phyloP scores from a whole-genome alignment of 2,113 vertebrate genomes.

The Protobothrops flavoviridis region DNA sequence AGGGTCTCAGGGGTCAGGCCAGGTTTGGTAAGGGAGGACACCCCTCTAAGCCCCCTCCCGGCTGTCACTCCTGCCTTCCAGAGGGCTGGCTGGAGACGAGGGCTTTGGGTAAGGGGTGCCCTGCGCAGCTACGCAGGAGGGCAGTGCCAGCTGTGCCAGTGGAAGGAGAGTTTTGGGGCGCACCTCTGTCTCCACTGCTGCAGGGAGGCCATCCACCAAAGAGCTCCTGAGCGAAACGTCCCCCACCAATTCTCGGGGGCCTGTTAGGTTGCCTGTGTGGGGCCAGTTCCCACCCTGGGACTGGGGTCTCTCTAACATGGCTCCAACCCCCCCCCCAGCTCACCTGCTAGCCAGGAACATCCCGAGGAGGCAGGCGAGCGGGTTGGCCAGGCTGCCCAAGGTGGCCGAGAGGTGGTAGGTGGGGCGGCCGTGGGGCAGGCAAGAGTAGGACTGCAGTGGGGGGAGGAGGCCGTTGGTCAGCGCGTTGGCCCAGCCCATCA shows the following conservation, averaged over 20 bases:
- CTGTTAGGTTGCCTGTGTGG: neutral
- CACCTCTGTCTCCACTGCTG: neutral
- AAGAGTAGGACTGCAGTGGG: slow-evolving; percentile 81
- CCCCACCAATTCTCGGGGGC: neutral
- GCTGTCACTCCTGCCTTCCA: neutral
- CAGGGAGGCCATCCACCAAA: neutral
- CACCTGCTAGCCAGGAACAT: slow-evolving; percentile 75
- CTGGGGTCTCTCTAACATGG: fast-evolving
- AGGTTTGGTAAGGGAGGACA: neutral
- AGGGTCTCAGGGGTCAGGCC: neutral
- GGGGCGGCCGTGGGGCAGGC: slow-evolving; percentile 76
- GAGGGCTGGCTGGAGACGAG: neutral
- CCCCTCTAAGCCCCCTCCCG: neutral
- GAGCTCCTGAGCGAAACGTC: neutral
- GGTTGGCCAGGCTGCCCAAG: slow-evolving; percentile 77
- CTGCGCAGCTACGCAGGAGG: neutral
- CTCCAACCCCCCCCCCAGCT: neutral
- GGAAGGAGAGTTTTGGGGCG: neutral
- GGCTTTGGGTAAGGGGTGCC: neutral
- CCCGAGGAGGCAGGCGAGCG: slow-evolving; percentile 77
- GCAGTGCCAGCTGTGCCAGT: neutral
- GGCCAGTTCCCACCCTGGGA: neutral
- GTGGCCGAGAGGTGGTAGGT: slow-evolving; percentile 75
- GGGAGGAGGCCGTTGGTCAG: slow-evolving; percentile 78
- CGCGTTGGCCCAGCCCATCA: slow-evolving; percentile 75